Evolutionary conservation across 1,140 invertebrate genomes (phyloP), one percentile per base, ranked within the genome.

Genomic region (Streblospio benedicti): DNA sequence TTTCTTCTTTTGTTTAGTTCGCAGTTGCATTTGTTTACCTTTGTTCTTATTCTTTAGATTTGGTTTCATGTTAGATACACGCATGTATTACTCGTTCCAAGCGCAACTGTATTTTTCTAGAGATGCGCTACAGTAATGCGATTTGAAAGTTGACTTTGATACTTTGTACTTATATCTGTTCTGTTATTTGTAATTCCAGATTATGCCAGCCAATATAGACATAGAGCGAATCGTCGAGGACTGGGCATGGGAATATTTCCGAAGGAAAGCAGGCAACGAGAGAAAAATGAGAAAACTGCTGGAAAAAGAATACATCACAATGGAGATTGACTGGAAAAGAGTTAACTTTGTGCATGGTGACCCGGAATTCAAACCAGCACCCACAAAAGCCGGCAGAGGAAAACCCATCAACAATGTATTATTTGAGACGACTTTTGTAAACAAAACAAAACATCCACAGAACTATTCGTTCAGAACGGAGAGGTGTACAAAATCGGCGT

Each of bases 371-470:
- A 51, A 9, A 56, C 43, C 51, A 51, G 1, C 18, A 57, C 3
- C 51, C 59, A 9, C 59, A 25, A 12, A 38, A 25, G 2, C 52
- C 41, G 4, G 53, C 38, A 12, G 31, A 23, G 2, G 53, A 41
- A 27, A 30, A n/a, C n/a, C 38, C 53, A 28, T 30, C 31, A 56
- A 44, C 30, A 43, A 54, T 35, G 72, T 75, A 18, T 55, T 76
- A 27, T 76, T 77, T 68, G 69, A 73, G 44, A 73, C 73, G 12
- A 65, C 67, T 16, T 76, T 76, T 65, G 77, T 69, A 16, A 76
- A 76, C 60, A 76, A 66, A 47, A 76, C 74, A 6, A 66, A 68
- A 41, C 57, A 64, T 47, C 45, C 66, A 20, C 74, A 76, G 57
- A 60, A 63, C n/a, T 76, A 76, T 59, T 71, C 73, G 2, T 69